These are phyloP conservation scores for Ormyrus labotus DNA, from an alignment of 2,888 invertebrate species.

Conservation along the genomic window DNA sequence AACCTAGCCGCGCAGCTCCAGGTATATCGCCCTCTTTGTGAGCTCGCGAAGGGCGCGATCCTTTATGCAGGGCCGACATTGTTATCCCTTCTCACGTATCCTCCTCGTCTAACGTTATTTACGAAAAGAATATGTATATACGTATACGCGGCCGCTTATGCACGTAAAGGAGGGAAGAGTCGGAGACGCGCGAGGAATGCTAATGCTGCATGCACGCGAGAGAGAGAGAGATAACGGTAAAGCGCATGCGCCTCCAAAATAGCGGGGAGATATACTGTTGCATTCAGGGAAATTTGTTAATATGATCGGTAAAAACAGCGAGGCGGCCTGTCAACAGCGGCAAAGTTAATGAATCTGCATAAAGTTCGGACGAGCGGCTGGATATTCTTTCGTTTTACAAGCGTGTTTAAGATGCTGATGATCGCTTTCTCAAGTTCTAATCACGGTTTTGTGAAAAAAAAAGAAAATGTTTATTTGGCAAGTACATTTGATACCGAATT, in stretches of 20 bases:
- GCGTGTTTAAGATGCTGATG: too few relatives aligned
- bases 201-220: not conserved
- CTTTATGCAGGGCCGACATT: constrained; percentile 31
- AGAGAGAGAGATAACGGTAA: constrained; percentile 32
- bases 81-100: constrained; percentile 47
- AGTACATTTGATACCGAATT: too few relatives aligned
- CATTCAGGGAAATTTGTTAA: constrained; percentile 41
- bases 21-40: constrained; percentile 11
- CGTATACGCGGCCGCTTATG: too few relatives aligned
- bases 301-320: constrained; percentile 19
- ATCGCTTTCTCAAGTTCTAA: too few relatives aligned
- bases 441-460: too few relatives aligned
- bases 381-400: too few relatives aligned
- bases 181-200: constrained; percentile 40
- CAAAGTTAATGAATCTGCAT: not conserved
- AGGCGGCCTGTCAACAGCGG: not conserved
- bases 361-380: not conserved
- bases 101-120: constrained; percentile 42
- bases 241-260: constrained; percentile 47
- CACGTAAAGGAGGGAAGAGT: not conserved
- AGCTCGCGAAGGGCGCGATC: not conserved
- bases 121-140: constrained; percentile 2
- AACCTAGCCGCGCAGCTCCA: not conserved
- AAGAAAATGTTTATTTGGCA: too few relatives aligned
- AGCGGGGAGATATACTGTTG: constrained; percentile 37